Evolutionary conservation across 2,797 vertebrate species (phyloP), one percentile per base, ranked within the genome.

Genomic region (Hoplostethus mediterraneus): DNA sequence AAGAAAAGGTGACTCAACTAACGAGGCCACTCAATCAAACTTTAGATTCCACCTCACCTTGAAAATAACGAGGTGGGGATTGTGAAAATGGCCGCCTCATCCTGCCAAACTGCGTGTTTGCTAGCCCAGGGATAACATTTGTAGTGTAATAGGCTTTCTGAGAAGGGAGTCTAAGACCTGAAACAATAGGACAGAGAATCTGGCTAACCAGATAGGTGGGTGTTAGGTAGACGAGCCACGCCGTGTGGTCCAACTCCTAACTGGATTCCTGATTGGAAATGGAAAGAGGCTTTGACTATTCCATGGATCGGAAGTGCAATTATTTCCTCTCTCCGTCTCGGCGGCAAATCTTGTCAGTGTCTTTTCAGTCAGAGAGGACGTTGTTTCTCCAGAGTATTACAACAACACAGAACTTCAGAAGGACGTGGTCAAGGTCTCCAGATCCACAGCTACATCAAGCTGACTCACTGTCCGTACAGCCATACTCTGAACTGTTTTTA

Each of bases 131-230:
- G 81, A 77, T 84, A 82, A 84, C 59, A 76, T 68, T 80, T 73
- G 59, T 63, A 65, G 73, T 74, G 69, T 79, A 88, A 88, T 73
- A 57, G 79, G 85, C 75, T 88, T 90, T 87, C 59, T 73, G 63
- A 14, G 55, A 67, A 47, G 52, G 58, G 72, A 85, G 67, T 78
- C 62, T 77, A 64, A 84, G 77, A 82, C 68, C 75, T 42, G 71
- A 80, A 71, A 90, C 85, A 85, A 85, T 75, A 61, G 75, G 65
- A 59, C 58, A 55, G 53, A 69, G 40, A 80, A 77, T 87, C 69
- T 81, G 84, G 60, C 72, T 68, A 84, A 83, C 84, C 85, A 81
- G 82, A 85, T 86, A 84, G 85, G 82, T 75, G 79, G 82, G 85
- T 73, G 82, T 90, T 87, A 71, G 82, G 75, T 67, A 75, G 78